Percentiles rank a stretch among this genome's conserved stretches.
phyloP scores from a whole-genome alignment of 2,888 invertebrate genomes.

The Eurois occulta region DNA sequence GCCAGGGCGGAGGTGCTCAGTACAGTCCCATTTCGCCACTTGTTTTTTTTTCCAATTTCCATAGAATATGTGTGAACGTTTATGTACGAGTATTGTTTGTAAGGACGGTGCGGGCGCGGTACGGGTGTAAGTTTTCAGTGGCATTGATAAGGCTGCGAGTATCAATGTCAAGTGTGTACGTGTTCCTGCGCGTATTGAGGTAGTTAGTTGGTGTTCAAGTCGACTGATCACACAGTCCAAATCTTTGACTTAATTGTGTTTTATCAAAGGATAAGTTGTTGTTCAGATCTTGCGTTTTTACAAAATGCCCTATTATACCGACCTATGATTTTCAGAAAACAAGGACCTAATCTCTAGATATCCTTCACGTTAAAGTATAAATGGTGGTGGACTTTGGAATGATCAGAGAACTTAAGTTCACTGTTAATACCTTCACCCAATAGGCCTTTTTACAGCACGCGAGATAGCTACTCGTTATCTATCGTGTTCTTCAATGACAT shows the following conservation, averaged over 20 bases:
- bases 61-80: background rate
- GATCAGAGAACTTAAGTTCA: background rate
- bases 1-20: background rate
- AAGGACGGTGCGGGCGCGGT: background rate
- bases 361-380: background rate
- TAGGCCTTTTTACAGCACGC: conserved; percentile 1
- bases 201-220: background rate
- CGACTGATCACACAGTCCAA: background rate
- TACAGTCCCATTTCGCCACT: background rate
- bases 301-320: background rate
- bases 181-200: conserved; percentile 32
- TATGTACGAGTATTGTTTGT: background rate
- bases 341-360: background rate
- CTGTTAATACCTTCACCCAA: conserved; percentile 1
- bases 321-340: background rate
- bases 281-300: background rate
- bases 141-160: conserved; percentile 37
- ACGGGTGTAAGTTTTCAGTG: conserved; percentile 28
- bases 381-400: background rate
- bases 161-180: conserved; percentile 38
- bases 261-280: background rate
- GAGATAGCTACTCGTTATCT: conserved; percentile 10
- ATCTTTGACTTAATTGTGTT: conserved; percentile 9
- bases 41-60: background rate
- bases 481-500: background rate